Conservation (phyloP, 2,888 invertebrate species). For the Diogma glabrata region DNA sequence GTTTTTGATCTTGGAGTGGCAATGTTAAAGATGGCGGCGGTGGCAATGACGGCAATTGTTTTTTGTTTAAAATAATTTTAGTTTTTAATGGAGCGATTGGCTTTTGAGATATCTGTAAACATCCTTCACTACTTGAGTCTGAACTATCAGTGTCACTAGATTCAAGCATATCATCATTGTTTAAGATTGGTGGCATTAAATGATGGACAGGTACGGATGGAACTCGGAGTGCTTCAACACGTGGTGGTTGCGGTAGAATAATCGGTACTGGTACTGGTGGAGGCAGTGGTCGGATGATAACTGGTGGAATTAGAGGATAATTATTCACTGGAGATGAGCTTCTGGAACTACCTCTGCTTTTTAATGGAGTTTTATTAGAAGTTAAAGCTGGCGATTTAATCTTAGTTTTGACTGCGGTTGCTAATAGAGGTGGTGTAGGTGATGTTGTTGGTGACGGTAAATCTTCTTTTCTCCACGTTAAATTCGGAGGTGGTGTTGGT, state of each 20-base stretch:
- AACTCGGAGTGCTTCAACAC: conserved; percentile 21
- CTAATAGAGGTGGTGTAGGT: conserved; percentile 6
- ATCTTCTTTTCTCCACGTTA: conserved; percentile 66
- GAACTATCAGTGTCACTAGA: conserved; percentile 34
- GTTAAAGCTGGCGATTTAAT: not conserved
- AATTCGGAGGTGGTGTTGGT: conserved; percentile 49
- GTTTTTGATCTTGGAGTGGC: not conserved
- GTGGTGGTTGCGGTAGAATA: conserved; percentile 17
- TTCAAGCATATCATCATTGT: conserved; percentile 8
- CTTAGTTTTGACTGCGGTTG: conserved; percentile 23
- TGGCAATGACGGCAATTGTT: conserved; percentile 14
- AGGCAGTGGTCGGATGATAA: conserved; percentile 26
- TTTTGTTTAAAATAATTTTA: conserved; percentile 15
- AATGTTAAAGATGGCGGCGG: conserved; percentile 22
- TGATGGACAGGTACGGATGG: conserved; percentile 22
- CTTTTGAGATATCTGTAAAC: conserved; percentile 13
- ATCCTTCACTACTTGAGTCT: conserved; percentile 8
- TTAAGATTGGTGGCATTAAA: conserved; percentile 16
- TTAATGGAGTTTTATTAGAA: not conserved
- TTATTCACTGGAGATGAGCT: conserved; percentile 17
- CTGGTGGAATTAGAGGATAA: conserved; percentile 39
- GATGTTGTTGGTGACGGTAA: conserved; percentile 41
- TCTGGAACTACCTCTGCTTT: conserved; percentile 17
- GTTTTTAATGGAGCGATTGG: conserved; percentile 6
- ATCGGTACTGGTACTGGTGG: conserved; percentile 19